Evolutionary conservation across 2,113 vertebrate species (phyloP).

Genomic region (Notechis scutatus): DNA sequence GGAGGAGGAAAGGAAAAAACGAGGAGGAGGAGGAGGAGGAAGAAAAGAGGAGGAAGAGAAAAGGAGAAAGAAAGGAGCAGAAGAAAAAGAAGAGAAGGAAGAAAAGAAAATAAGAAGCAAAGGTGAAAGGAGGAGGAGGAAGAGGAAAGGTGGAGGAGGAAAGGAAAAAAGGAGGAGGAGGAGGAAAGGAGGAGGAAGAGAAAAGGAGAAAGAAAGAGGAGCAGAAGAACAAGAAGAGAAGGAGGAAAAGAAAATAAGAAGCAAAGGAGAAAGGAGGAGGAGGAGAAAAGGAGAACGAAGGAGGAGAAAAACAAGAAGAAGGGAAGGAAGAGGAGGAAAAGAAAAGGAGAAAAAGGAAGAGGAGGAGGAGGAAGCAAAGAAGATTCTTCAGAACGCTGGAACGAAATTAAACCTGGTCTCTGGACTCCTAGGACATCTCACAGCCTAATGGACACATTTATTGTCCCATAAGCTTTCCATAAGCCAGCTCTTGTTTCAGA

Average conservation of each 20-base stretch:
- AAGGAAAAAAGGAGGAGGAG: neutral
- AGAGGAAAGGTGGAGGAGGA: neutral
- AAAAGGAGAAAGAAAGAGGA: too few species aligned
- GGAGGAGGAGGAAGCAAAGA: neutral
- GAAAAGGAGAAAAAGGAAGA: neutral
- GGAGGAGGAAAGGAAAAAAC: neutral
- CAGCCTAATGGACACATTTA: neutral
- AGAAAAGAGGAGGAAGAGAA: neutral
- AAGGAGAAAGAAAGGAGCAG: too few species aligned
- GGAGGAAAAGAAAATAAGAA: neutral
- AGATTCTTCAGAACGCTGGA: neutral
- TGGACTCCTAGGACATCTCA: neutral
- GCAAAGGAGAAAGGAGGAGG: neutral
- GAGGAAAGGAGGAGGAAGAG: neutral
- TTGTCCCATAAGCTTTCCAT: neutral
- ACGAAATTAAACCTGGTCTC: neutral
- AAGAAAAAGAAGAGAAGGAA: neutral
- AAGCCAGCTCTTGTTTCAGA: neutral
- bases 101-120: neutral
- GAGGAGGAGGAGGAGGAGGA: neutral
- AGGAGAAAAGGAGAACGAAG: neutral
- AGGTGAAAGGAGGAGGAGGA: neutral
- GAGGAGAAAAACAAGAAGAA: too few species aligned
- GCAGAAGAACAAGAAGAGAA: too few species aligned
- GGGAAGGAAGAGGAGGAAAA: too few species aligned